Evolutionary conservation across 2,113 vertebrate genomes (phyloP).

Genomic region (Tyrannus savana): DNA sequence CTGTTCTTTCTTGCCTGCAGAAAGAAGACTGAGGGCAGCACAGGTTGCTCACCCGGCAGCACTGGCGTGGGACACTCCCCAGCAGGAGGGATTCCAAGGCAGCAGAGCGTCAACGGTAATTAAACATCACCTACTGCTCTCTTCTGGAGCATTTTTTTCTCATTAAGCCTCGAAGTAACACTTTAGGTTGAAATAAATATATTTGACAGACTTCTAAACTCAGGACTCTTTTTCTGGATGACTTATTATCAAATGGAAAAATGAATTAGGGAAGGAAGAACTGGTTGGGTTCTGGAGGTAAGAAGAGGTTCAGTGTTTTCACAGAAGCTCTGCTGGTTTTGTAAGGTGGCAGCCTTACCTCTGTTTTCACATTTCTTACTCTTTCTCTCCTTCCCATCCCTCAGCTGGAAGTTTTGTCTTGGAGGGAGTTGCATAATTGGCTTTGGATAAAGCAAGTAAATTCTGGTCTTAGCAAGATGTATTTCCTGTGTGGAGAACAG

Average conservation of each 20-base stretch:
- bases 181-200: not conserved
- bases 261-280: not conserved
- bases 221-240: not conserved
- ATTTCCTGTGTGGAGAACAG: not conserved
- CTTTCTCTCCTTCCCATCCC: not conserved
- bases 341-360: not conserved
- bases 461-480: not conserved
- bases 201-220: not conserved
- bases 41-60: not conserved
- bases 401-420: not conserved
- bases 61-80: not conserved
- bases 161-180: not conserved
- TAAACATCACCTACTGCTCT: not conserved
- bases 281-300: not conserved
- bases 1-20: not conserved
- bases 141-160: not conserved
- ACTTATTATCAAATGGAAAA: not conserved
- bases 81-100: not conserved
- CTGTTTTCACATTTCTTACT: not conserved
- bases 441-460: not conserved
- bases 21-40: constrained; percentile 12
- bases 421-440: not conserved
- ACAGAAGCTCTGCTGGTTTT: not conserved
- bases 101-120: constrained; percentile 25
- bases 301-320: not conserved